Percentiles rank a stretch among this genome's conserved stretches.
phyloP scores from a whole-genome alignment of 2,888 invertebrate species.

The Tenodera sinensis region DNA sequence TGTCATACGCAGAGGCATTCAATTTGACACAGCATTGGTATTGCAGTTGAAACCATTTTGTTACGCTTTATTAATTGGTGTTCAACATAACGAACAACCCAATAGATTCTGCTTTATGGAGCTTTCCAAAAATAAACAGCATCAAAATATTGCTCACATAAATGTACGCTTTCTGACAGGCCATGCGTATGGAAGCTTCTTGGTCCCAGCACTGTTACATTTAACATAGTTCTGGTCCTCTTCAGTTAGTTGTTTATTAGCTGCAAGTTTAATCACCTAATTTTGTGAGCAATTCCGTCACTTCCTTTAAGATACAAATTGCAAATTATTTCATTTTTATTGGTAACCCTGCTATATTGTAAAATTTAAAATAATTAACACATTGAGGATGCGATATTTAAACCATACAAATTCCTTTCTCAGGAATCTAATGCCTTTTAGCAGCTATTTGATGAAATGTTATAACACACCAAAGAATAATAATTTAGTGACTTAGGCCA shows the following conservation, averaged over 20 bases:
- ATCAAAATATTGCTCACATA: background rate
- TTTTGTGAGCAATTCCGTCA: background rate
- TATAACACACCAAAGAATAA: too few species aligned
- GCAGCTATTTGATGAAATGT: too few species aligned
- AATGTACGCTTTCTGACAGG: background rate
- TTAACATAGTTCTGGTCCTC: background rate
- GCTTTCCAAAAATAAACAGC: background rate
- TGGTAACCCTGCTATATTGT: background rate
- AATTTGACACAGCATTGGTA: background rate
- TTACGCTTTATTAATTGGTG: background rate
- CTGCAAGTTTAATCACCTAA: background rate
- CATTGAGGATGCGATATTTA: too few species aligned
- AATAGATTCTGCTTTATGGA: background rate
- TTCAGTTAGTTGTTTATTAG: background rate
- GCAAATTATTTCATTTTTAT: background rate
- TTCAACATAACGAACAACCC: background rate
- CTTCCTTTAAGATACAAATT: background rate
- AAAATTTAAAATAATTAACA: background rate
- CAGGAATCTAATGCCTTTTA: too few species aligned
- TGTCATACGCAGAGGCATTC: background rate
- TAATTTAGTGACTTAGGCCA: too few species aligned
- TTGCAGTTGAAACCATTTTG: background rate
- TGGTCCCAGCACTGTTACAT: background rate
- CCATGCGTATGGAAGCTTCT: background rate
- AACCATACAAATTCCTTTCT: too few species aligned